Percentiles rank a stretch among this genome's conserved stretches.
phyloP scores from a whole-genome alignment of 92 coral and sea anemone species.

The Epizoanthus illoricatus region DNA sequence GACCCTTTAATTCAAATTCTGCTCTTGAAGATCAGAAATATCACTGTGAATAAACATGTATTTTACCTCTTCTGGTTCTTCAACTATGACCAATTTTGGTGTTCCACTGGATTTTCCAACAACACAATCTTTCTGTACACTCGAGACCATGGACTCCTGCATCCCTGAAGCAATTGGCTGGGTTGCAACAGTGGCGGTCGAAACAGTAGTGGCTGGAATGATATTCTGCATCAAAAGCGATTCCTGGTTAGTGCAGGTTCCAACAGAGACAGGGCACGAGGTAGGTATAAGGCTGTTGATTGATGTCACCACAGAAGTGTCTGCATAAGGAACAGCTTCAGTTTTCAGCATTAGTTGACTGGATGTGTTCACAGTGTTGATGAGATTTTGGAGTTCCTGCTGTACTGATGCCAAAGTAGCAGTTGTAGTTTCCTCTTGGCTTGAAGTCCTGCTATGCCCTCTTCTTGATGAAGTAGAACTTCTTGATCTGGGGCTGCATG shows the following conservation, averaged over 20 bases:
- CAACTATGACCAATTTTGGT: slow-evolving; percentile 83
- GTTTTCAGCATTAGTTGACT: not conserved
- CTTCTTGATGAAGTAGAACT: slow-evolving; percentile 14
- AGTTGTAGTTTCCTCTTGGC: slow-evolving; percentile 25
- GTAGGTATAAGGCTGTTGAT: slow-evolving; percentile 1
- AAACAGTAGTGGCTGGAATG: not conserved
- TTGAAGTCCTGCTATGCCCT: not conserved
- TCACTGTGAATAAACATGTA: not conserved
- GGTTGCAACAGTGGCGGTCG: not conserved
- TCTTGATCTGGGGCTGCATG: slow-evolving; percentile 23
- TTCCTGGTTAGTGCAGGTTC: slow-evolving; percentile 13
- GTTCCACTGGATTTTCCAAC: slow-evolving; percentile 34
- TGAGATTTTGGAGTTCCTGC: slow-evolving; percentile 35
- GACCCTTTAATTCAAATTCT: too few species aligned
- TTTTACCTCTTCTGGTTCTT: slow-evolving; percentile 98
- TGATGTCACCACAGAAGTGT: slow-evolving; percentile 7
- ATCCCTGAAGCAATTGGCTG: not conserved
- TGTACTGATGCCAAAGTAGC: slow-evolving; percentile 35
- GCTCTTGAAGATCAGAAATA: too few species aligned
- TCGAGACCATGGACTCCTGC: not conserved
- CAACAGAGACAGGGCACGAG: slow-evolving; percentile 17
- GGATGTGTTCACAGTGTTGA: slow-evolving; percentile 21
- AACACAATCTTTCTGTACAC: not conserved
- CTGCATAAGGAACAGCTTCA: not conserved
- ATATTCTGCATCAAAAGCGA: not conserved